Base-by-base conservation (phyloP, 1,140 invertebrate genomes). In the Apis mellifera region DNA sequence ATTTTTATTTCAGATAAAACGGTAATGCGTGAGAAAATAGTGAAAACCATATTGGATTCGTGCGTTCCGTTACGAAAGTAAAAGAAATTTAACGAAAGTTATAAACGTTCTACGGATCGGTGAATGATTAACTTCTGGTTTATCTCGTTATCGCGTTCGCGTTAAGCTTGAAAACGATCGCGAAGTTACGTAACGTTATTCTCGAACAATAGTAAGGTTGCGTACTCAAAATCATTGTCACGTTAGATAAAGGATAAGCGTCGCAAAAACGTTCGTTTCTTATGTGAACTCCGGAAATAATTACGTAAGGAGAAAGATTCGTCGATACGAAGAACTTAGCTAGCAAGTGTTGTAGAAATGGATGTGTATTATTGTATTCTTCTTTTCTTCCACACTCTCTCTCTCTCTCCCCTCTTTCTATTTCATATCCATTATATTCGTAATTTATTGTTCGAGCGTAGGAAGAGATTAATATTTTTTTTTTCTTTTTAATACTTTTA, bases 271-370 rank as follows among this genome's bases (percentile, higher is more conserved):
- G 26, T 70, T 52, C 9, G 17, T 50, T 70, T n/a, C 68, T 70
- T 26, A 70, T 21, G n/a, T 17, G 48, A 17, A 5, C 15, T 70
- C 15, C 42, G 68, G 21, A 70, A 70, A 70, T 70, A 52, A 52
- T 70, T 70, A 70, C 26, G 9, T 70, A 52, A 70, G 42, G 13
- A 50, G 68, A 70, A 70, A 70, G 68, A 70, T 70, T 52, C 48
- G 13, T 52, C 0, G 68, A 50, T 69, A 17, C 5, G 21, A 48
- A 50, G n/a, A n/a, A n/a, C n/a, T 70, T 52, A 9, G 15, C 13
- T 26, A 64, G 26, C 32, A 19, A 32, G 8, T 19, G 26, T n/a
- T n/a, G n/a, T 17, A 9, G 15, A 23, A 7, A 23, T 15, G n/a
- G 12, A 13, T 13, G 13, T 13, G 1, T 23, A 64, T 32, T 64